Base-by-base conservation (phyloP, 2,797 vertebrate species). In the Falco rusticolus region DNA sequence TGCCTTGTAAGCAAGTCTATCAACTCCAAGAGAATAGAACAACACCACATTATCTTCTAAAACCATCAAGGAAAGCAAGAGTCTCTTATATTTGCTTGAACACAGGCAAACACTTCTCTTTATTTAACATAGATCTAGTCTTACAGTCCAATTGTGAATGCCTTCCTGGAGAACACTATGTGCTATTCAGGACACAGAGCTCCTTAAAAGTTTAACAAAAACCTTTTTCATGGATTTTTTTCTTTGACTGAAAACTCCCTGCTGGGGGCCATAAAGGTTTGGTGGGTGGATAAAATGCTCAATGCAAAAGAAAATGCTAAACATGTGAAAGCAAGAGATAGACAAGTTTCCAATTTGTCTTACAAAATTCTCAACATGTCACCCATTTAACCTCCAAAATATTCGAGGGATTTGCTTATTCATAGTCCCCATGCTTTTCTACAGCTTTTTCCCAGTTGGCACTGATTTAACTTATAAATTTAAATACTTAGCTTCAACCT, bases 191-290 rank as follows among this genome's bases (percentile, higher is more conserved):
- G 19, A 66, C 16, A 91, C 8, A 37, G n/a, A 76, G 33, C 11
- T 72, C 50, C 76, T 87, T 84, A 79, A 66, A 93, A 86, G 41
- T 78, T 83, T 70, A 85, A 87, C 64, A 96, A 87, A 96, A 93
- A 83, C 24, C 39, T 83, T 89, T 71, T 78, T 86, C 45, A 84
- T 51, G 5, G 15, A 51, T 33, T 89, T 76, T 78, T 93, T 91
- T 33, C 4, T 34, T 77, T 74, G 34, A 70, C 8, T 74, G 63
- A 87, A 88, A 95, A 81, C 17, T 88, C 53, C 61, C 79, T 81
- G 48, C 69, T 81, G 26, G 53, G 60, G 56, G 11, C 3, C 37
- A 88, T 50, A 81, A 89, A 81, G 10, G 13, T 86, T 70, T 56
- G 5, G 4, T 21, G 41, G 5, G 2, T 68, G 50, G 7, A 56